Conservation (phyloP, 64 coral and sea anemone genomes). For the Pocillopora damicornis region DNA sequence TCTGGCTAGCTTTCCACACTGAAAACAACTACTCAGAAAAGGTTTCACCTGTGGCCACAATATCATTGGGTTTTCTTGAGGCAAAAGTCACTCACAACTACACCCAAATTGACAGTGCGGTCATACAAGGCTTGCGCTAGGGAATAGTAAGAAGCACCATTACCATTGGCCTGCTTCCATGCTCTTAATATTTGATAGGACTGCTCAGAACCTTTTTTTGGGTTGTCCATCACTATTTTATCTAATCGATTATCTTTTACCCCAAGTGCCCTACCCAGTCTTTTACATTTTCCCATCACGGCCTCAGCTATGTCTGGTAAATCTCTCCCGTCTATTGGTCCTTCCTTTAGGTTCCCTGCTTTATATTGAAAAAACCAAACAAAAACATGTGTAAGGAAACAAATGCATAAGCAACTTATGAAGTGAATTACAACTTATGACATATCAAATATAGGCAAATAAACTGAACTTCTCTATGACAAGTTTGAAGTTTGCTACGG, state of each 20-base stretch:
- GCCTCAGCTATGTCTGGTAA: not conserved
- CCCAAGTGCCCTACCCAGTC: not conserved
- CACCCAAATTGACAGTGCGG: not conserved
- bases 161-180: not conserved
- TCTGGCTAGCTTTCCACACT: too few species aligned
- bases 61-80: not conserved
- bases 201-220: not conserved
- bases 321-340: not conserved
- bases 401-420: not conserved
- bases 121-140: constrained; percentile 3
- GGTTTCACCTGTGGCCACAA: too few species aligned
- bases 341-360: not conserved
- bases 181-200: not conserved
- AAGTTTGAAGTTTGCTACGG: too few species aligned
- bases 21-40: too few species aligned
- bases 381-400: not conserved
- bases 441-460: not conserved
- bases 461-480: too few species aligned
- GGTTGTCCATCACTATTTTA: not conserved
- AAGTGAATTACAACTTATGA: not conserved
- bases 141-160: not conserved
- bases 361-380: not conserved
- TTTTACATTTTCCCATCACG: not conserved
- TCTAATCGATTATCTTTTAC: not conserved
- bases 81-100: not conserved